A percentile compares a stretch with the other conserved stretches of the same genome.
These are phyloP conservation scores for Spatulosminthurus flaviceps DNA, from an alignment of 2,888 invertebrate species.

Conservation along the genomic window DNA sequence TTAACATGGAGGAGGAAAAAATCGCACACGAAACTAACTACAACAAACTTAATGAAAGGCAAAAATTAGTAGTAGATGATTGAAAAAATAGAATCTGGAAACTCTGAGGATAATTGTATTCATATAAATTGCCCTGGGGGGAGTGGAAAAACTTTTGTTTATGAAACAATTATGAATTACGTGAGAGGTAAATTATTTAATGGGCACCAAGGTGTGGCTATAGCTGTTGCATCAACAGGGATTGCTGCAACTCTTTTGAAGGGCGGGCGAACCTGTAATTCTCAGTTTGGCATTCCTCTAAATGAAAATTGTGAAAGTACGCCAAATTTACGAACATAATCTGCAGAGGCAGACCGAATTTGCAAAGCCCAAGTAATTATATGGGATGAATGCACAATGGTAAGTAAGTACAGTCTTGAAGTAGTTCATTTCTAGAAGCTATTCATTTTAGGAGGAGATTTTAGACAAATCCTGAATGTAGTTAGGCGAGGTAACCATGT, in stretches of 20 bases:
- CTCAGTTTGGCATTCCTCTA: conserved; percentile 64
- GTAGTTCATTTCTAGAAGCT: conserved; percentile 49
- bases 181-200: conserved; percentile 48
- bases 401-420: conserved; percentile 34
- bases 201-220: conserved; percentile 42
- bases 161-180: conserved; percentile 46
- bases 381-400: conserved; percentile 48
- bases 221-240: conserved; percentile 64
- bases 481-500: conserved; percentile 43
- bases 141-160: conserved; percentile 66
- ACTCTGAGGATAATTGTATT: not conserved
- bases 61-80: not conserved
- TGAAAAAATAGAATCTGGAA: conserved; percentile 60
- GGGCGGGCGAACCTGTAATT: conserved; percentile 66
- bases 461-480: conserved; percentile 55
- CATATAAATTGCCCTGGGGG: conserved; percentile 66
- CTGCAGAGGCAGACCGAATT: conserved; percentile 3
- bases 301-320: conserved; percentile 28
- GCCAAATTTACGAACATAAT: conserved; percentile 29
- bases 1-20: not conserved
- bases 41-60: not conserved
- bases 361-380: conserved; percentile 41
- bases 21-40: not conserved
- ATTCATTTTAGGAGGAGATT: conserved; percentile 56
- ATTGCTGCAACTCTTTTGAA: conserved; percentile 65